Evolutionary conservation across 2,113 vertebrate genomes (phyloP), one percentile per base, ranked within the genome.

Genomic region (Hyaena hyaena): DNA sequence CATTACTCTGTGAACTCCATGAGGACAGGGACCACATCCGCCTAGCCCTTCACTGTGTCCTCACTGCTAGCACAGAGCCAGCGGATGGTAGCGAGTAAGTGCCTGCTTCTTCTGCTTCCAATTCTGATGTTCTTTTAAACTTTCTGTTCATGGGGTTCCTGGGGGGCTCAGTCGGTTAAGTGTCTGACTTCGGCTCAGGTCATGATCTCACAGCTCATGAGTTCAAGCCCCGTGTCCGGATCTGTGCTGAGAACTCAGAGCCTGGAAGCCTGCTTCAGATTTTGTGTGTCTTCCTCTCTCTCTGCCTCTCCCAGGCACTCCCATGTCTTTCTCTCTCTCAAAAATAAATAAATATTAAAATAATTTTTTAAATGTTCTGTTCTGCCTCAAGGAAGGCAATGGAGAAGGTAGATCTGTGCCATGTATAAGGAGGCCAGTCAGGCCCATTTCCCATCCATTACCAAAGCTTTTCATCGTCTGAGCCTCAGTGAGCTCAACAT

Each of bases 11-110:
- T 39, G 69, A 76, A 71, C 28, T n/a, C 16, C 69, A 0, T 6
- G 21, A 45, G 77, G 53, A 16, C 23, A 10, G 11, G 31, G 35
- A 7, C 15, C 45, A 77, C 2, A 11, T 24, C 14, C 9, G 4
- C 10, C 3, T 4, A n/a, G 19, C 45, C 26, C 23, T 26, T 33
- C 4, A 0, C 48, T 28, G 9, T 5, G 16, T 45, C 48, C 77
- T 73, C 28, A 0, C 1, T 5, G 28, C 68, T 17, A 11, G 19
- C 81, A 63, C 39, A n/a, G n/a, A 26, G 50, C 55, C 48, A 63
- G 48, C 43, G 14, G 45, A 5, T 2, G 10, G 61, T 0, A 35
- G 26, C 81, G 50, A 21, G 2, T 10, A 12, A n/a, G 15, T 5
- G 12, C n/a, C 53, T 48, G 2, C 35, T 45, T 84, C 50, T 66